Evolutionary conservation across 2,888 invertebrate genomes (phyloP).

Genomic region (Unio delphinus): DNA sequence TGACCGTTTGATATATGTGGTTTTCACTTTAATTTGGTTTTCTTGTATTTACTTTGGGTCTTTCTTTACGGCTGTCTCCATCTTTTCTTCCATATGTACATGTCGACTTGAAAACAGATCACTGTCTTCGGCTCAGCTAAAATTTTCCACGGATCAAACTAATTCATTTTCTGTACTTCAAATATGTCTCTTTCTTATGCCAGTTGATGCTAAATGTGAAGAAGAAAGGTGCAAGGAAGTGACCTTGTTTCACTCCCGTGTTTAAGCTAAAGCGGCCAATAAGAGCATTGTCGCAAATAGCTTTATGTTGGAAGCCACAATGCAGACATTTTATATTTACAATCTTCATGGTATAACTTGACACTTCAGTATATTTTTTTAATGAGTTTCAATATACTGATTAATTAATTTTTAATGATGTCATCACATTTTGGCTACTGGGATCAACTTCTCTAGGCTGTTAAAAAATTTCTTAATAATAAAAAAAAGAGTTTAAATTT

Average conservation of each 20-base stretch:
- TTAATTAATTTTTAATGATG: too few species aligned
- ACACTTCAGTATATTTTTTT: not conserved
- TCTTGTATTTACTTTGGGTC: too few species aligned
- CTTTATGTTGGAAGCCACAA: not conserved
- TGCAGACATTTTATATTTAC: constrained; percentile 1
- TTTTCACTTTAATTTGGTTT: too few species aligned
- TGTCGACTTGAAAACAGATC: not conserved
- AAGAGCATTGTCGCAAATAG: not conserved
- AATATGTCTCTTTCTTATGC: not conserved
- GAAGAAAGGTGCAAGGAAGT: not conserved
- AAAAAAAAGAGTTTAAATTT: too few species aligned
- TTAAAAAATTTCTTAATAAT: too few species aligned
- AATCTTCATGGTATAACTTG: not conserved
- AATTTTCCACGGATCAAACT: not conserved
- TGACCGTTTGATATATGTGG: too few species aligned
- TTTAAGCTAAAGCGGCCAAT: constrained; percentile 1
- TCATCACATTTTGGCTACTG: too few species aligned
- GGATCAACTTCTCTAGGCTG: too few species aligned
- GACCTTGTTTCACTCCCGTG: not conserved
- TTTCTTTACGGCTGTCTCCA: too few species aligned
- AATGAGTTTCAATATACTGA: too few species aligned
- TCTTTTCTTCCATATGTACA: too few species aligned
- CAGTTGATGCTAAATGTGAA: not conserved
- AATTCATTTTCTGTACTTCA: not conserved
- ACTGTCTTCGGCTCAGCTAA: not conserved